Evolutionary conservation across 1,140 invertebrate genomes (phyloP).

Genomic region (Melanaphis sacchari): DNA sequence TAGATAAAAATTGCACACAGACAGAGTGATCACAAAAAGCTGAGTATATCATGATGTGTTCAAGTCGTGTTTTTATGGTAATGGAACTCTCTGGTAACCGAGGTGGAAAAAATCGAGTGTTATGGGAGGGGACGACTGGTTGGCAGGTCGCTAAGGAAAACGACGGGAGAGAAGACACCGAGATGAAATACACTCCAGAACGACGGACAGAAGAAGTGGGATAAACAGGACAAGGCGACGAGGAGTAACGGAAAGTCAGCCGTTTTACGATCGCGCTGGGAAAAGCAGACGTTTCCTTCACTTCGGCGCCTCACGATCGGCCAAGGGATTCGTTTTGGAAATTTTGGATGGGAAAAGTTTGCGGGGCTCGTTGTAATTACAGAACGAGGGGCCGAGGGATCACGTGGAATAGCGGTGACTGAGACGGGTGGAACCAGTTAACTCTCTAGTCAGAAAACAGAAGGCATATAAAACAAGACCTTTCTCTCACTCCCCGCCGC

Average conservation of each 20-base stretch:
- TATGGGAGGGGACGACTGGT: background rate
- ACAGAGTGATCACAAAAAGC: background rate
- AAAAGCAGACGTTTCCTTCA: constrained; percentile 53
- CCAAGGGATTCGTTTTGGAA: constrained; percentile 49
- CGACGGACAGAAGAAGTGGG: background rate
- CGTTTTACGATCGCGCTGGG: constrained; percentile 53
- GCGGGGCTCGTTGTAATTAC: constrained; percentile 45
- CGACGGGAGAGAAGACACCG: background rate
- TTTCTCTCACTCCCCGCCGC: background rate
- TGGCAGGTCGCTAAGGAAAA: background rate
- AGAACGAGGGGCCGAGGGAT: background rate
- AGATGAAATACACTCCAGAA: background rate
- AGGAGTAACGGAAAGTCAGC: constrained; percentile 34
- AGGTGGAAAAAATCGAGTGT: constrained; percentile 2
- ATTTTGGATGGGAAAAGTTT: constrained; percentile 56
- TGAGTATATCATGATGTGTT: background rate
- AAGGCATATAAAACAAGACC: constrained; percentile 38
- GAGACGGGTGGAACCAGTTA: constrained; percentile 42
- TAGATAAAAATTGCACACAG: background rate
- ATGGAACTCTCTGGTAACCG: constrained; percentile 47
- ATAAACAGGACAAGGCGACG: background rate
- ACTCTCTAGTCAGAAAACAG: constrained; percentile 43
- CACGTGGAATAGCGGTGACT: background rate
- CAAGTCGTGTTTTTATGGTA: constrained; percentile 38
- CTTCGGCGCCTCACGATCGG: background rate